phyloP scores from a whole-genome alignment of 2,888 invertebrate genomes.

The Sarcophaga caerulescens region DNA sequence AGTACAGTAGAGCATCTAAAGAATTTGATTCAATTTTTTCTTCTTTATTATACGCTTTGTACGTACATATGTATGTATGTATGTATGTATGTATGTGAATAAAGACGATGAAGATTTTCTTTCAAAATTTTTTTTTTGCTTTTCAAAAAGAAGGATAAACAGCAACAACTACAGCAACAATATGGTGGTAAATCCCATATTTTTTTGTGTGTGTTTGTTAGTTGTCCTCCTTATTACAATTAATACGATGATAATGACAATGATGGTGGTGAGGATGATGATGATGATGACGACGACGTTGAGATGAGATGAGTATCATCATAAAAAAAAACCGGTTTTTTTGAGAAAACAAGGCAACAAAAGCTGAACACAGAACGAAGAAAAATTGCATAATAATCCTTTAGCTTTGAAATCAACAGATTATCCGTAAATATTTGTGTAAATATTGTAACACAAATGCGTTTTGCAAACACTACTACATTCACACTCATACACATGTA shows the following conservation, averaged over 20 bases:
- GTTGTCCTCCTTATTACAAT: conserved; percentile 62
- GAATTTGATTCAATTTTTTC: conserved; percentile 26
- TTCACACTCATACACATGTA: conserved; percentile 1
- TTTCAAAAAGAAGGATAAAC: conserved; percentile 23
- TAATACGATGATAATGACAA: conserved; percentile 48
- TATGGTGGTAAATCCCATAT: conserved; percentile 15
- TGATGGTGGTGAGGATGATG: conserved; percentile 34
- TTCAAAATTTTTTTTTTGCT: background rate
- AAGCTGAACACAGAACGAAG: conserved; percentile 73
- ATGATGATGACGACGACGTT: conserved; percentile 36
- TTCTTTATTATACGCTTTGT: background rate
- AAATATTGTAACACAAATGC: conserved; percentile 79
- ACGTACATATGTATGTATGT: background rate
- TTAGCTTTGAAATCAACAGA: conserved; percentile 79
- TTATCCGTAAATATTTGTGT: conserved; percentile 80
- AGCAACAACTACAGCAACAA: conserved; percentile 38
- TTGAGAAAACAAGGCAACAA: conserved; percentile 24
- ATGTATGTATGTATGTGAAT: background rate
- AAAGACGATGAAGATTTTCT: conserved; percentile 15
- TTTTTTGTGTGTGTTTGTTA: conserved; percentile 46
- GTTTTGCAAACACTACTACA: conserved; percentile 68
- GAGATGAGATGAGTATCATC: conserved; percentile 55
- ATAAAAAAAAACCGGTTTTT: conserved; percentile 9
- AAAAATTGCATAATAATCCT: conserved; percentile 80
- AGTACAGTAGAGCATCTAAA: conserved; percentile 16